These are phyloP conservation scores for Alosa alosa DNA, from an alignment of 2,113 vertebrate genomes.

Conservation along the genomic window DNA sequence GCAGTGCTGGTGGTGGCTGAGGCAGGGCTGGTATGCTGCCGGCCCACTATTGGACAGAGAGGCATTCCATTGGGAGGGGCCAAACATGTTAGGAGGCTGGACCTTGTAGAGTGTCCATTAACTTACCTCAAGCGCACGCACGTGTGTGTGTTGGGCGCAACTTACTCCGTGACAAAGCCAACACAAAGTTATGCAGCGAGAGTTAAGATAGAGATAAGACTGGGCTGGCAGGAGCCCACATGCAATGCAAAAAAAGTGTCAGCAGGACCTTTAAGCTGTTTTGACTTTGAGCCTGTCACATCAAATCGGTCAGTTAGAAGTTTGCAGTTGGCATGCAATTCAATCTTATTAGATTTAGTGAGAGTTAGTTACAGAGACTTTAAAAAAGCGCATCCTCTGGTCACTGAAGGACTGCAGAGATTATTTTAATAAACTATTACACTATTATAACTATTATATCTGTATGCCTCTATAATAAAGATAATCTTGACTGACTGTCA, in stretches of 20 bases:
- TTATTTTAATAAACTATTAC: background rate
- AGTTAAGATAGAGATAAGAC: background rate
- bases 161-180: slow-evolving; percentile 1
- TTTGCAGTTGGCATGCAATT: background rate
- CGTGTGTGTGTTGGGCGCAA: background rate
- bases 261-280: background rate
- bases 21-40: slow-evolving; percentile 94
- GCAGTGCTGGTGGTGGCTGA: slow-evolving; percentile 90
- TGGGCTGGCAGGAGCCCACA: background rate
- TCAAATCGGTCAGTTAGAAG: background rate
- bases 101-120: slow-evolving; percentile 26
- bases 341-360: too few relatives aligned
- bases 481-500: background rate
- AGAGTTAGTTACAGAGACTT: background rate
- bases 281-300: background rate
- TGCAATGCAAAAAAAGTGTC: background rate
- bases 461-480: background rate
- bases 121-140: background rate
- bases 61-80: slow-evolving; percentile 77
- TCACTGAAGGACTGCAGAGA: background rate
- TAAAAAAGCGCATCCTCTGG: background rate
- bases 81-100: slow-evolving; percentile 40
- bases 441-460: too few relatives aligned
- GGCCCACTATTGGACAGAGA: slow-evolving; percentile 92
- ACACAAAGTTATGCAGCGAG: background rate